Evolutionary conservation across 2,888 invertebrate species (phyloP).

Genomic region (Phymatocera aterrima): DNA sequence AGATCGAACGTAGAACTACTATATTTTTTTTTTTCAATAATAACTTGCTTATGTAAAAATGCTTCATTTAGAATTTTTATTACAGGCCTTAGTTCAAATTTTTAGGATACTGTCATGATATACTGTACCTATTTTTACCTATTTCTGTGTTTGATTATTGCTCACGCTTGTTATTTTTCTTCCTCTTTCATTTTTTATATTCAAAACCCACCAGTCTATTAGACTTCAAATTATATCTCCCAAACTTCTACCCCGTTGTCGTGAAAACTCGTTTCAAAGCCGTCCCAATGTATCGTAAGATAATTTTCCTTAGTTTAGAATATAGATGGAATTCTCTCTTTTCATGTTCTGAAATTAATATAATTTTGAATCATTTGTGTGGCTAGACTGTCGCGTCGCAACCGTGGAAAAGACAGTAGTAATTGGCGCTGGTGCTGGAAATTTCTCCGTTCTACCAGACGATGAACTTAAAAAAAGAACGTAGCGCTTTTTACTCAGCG

Average conservation of each 20-base stretch:
- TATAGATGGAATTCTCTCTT: background rate
- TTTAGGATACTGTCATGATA: background rate
- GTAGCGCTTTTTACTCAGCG: conserved; percentile 64
- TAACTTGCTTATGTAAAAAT: conserved; percentile 34
- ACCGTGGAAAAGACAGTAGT: conserved; percentile 66
- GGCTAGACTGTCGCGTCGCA: conserved; percentile 70
- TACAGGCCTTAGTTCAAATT: background rate
- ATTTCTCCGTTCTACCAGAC: conserved; percentile 66
- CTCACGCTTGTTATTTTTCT: conserved; percentile 31
- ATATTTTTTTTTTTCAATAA: background rate
- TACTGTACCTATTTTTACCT: background rate
- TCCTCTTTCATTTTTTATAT: background rate
- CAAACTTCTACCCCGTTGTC: background rate
- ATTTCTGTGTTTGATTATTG: conserved; percentile 45
- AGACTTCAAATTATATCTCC: background rate
- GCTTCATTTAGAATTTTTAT: conserved; percentile 27
- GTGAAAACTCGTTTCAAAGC: background rate
- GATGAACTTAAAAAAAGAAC: conserved; percentile 65
- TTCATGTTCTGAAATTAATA: background rate
- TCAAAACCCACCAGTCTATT: conserved; percentile 40
- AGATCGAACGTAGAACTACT: conserved; percentile 13
- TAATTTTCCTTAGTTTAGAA: background rate
- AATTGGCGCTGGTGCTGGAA: conserved; percentile 66
- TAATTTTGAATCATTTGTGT: conserved; percentile 58
- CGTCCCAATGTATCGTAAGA: conserved; percentile 3